Evolutionary conservation across 1,140 invertebrate genomes (phyloP), one percentile per base, ranked within the genome.

Genomic region (Palaemon carinicauda): DNA sequence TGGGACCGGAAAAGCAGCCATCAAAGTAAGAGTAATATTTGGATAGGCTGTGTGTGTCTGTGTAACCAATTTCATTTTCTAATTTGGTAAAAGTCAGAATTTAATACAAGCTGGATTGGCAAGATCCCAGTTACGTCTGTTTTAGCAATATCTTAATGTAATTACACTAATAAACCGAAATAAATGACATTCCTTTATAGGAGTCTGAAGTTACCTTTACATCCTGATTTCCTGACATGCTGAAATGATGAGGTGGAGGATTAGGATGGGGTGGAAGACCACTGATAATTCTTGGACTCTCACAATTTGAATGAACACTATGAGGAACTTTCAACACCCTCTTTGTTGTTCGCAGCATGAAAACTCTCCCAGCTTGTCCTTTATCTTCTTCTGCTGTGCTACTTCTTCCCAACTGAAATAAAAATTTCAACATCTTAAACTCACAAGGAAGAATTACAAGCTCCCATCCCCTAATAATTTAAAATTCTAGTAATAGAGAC

Each of bases 291-390:
- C 88, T 79, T 52, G 88, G 88, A 31, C 74, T 77, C 56, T 89
- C 88, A 50, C 86, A 87, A 78, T 89, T 89, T 10, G 88, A 89
- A 78, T 92, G 91, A 31, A 91, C 89, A 0, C 91, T 90, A 82
- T 92, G 91, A 74, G 92, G 92, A 7, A 92, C 87, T 82, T 92
- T 92, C 27, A 93, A 91, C 1, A 93, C 91, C 80, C 92, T 90
- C 86, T 92, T 93, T 15, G 92, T 91, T 1, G 92, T 92, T 89
- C 92, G 92, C 53, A 93, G 91, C 80, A 93, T 91, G 1, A 93
- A 90, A 15, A 93, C 89, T 78, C 91, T 91, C 15, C 91, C 92
- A 79, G 92, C 92, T 31, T 89, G 88, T n/a, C 83, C 85, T 51
- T 88, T 89, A 21, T 89, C 88, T 2, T 80, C 83, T 5, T 78